Evolutionary conservation across 2,888 invertebrate genomes (phyloP).

Genomic region (Dasypogon diadema): DNA sequence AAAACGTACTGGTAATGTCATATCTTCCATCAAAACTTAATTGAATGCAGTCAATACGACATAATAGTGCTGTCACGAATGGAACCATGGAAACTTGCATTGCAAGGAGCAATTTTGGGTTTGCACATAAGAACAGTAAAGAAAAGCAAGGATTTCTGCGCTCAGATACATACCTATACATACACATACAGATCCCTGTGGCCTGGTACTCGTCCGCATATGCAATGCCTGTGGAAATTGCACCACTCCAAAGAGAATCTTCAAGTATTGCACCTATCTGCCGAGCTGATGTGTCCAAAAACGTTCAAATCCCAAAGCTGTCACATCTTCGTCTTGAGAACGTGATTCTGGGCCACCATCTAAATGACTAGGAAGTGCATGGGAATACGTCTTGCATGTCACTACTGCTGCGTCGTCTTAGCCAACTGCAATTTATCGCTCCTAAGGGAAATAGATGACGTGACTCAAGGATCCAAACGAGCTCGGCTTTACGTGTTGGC

Average conservation of each 20-base stretch:
- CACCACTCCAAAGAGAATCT: slow-evolving; percentile 20
- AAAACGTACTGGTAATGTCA: slow-evolving; percentile 24
- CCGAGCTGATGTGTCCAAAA: slow-evolving; percentile 47
- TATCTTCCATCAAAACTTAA: slow-evolving; percentile 16
- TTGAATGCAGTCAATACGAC: slow-evolving; percentile 43
- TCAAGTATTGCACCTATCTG: slow-evolving; percentile 25
- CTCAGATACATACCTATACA: neutral
- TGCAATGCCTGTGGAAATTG: neutral
- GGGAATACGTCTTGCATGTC: slow-evolving; percentile 46
- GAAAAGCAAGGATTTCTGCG: neutral
- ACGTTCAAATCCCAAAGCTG: slow-evolving; percentile 48
- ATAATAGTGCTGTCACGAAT: neutral
- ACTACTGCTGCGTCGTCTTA: slow-evolving; percentile 53
- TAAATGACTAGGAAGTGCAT: slow-evolving; percentile 49
- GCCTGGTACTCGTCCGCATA: too few species aligned
- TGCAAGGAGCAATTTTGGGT: slow-evolving; percentile 18
- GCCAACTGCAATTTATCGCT: slow-evolving; percentile 56
- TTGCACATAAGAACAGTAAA: neutral
- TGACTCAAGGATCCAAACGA: slow-evolving; percentile 56
- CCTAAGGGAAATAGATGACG: slow-evolving; percentile 56
- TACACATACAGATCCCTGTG: neutral
- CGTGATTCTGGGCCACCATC: slow-evolving; percentile 41
- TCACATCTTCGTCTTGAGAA: slow-evolving; percentile 47
- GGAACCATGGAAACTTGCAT: neutral
- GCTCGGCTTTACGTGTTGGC: slow-evolving; percentile 55